Conservation (phyloP, 2,888 invertebrate genomes). For the Phrixothrix hirtus region DNA sequence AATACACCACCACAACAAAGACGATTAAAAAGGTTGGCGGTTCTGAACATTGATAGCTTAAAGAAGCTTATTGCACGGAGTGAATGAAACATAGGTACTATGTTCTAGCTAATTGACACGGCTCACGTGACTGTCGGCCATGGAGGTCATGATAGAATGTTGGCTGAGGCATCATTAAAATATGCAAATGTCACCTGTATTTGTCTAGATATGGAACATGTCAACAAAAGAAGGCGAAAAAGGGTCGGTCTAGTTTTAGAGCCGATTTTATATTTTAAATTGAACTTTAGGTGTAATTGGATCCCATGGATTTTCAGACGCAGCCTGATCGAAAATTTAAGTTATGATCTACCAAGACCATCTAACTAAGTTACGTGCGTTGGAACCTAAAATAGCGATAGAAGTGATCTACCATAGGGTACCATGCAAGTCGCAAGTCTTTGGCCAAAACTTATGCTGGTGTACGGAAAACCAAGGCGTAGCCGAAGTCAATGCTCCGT, state of each 20-base stretch:
- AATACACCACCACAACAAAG: slow-evolving; percentile 3
- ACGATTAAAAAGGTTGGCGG: neutral
- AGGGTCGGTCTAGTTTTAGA: slow-evolving; percentile 29
- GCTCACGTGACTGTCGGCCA: too few relatives aligned
- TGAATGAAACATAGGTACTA: slow-evolving; percentile 24
- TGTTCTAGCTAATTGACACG: slow-evolving; percentile 17
- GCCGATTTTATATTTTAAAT: slow-evolving; percentile 23
- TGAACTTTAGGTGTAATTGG: slow-evolving; percentile 44
- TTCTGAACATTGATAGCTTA: neutral
- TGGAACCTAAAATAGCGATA: neutral
- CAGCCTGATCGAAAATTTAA: neutral
- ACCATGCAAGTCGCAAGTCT: neutral
- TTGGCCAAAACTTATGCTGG: neutral
- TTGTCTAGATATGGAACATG: slow-evolving; percentile 6
- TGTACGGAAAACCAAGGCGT: neutral
- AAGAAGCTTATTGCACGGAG: neutral
- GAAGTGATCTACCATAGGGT: neutral
- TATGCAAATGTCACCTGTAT: slow-evolving; percentile 17
- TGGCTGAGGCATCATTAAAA: slow-evolving; percentile 11
- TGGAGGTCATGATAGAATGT: slow-evolving; percentile 38
- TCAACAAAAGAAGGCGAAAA: slow-evolving; percentile 12
- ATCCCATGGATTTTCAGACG: slow-evolving; percentile 47
- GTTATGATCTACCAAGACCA: neutral
- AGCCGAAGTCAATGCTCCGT: neutral
- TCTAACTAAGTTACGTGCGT: neutral